These are phyloP conservation scores for Lerema accius DNA, from an alignment of 1,140 invertebrate species.

Conservation along the genomic window DNA sequence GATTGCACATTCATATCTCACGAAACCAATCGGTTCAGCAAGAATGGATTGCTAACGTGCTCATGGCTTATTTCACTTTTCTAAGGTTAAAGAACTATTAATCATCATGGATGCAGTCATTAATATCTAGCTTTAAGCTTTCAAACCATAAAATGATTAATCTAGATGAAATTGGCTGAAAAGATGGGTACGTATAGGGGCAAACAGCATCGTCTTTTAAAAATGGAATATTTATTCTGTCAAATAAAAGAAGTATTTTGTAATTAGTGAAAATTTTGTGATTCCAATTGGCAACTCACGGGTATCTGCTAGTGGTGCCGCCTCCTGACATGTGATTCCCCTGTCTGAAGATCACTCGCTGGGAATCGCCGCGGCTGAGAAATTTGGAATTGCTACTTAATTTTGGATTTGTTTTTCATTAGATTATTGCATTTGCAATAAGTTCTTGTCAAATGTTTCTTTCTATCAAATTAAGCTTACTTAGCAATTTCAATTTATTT, in stretches of 20 bases:
- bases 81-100: constrained; percentile 18
- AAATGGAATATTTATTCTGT: background rate
- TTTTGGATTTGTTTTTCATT: constrained; percentile 20
- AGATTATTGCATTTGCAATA: background rate
- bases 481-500: background rate
- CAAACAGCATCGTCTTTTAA: background rate
- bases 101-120: constrained; percentile 10
- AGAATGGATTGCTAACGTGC: constrained; percentile 50
- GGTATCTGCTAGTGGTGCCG: constrained; percentile 83
- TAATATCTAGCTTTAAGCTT: constrained; percentile 4
- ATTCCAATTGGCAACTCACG: constrained; percentile 60
- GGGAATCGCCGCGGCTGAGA: constrained; percentile 86
- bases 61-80: constrained; percentile 34
- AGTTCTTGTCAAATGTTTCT: constrained; percentile 10
- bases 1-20: constrained; percentile 9
- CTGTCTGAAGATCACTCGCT: constrained; percentile 88
- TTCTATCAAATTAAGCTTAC: background rate
- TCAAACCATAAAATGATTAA: constrained; percentile 2
- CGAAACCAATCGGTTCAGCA: constrained; percentile 35
- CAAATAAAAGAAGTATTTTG: background rate
- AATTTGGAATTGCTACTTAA: constrained; percentile 48
- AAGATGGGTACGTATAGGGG: too few relatives aligned
- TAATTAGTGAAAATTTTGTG: constrained; percentile 19
- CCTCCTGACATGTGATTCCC: constrained; percentile 86
- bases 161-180: constrained; percentile 18